A percentile compares a stretch with the other conserved stretches of the same genome.
Evolutionary conservation across 2,888 invertebrate species (phyloP).

Genomic region (Rapana venosa): DNA sequence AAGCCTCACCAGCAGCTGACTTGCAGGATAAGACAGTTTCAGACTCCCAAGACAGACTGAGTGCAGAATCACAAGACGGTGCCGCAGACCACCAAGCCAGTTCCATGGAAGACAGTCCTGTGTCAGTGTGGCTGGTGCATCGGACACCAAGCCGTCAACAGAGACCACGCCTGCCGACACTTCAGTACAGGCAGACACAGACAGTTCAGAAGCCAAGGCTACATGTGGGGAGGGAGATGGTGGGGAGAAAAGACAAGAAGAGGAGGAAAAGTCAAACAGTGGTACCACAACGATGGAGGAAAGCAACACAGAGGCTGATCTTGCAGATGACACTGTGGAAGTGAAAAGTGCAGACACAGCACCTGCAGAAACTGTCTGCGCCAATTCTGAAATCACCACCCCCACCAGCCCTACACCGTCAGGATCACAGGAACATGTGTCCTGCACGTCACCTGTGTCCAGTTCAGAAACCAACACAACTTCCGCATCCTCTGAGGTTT

Average conservation of each 20-base stretch:
- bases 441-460: background rate
- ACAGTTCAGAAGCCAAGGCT: background rate
- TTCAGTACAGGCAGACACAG: background rate
- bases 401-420: background rate
- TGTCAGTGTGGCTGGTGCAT: background rate
- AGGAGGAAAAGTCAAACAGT: background rate
- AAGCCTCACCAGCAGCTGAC: background rate
- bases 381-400: background rate
- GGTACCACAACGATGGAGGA: background rate
- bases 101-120: background rate
- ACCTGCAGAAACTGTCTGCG: background rate
- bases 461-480: background rate
- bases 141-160: background rate
- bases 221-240: background rate
- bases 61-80: background rate
- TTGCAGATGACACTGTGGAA: background rate
- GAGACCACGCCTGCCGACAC: conserved; percentile 12
- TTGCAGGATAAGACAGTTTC: background rate
- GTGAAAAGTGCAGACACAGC: background rate
- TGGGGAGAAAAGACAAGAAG: background rate
- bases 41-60: background rate
- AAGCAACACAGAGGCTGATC: background rate
- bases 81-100: background rate
- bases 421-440: background rate
- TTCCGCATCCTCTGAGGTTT: conserved; percentile 15